A percentile compares a stretch with the other conserved stretches of the same genome.
phyloP scores from a whole-genome alignment of 1,140 invertebrate species.

The Magallana gigas region DNA sequence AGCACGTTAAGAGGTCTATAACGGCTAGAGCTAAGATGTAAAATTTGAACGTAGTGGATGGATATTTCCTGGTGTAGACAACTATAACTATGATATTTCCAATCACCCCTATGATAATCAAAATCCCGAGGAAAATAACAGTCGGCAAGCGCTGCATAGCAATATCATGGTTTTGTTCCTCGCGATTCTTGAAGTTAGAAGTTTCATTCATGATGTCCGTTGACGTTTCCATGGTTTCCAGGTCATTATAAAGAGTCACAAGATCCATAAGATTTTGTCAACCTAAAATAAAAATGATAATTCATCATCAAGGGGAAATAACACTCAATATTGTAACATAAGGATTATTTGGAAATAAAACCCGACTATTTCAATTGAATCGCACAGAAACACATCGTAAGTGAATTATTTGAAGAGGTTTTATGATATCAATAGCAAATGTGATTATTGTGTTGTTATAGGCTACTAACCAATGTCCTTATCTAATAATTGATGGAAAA shows the following conservation, averaged over 20 bases:
- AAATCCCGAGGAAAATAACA: constrained; percentile 36
- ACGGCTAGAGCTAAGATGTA: constrained; percentile 44
- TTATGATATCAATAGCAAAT: no score
- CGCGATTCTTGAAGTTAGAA: background rate
- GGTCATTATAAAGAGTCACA: background rate
- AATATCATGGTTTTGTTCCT: constrained; percentile 17
- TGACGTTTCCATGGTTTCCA: background rate
- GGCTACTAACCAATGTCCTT: no score
- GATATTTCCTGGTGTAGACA: constrained; percentile 33
- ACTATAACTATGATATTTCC: constrained; percentile 46
- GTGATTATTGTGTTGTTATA: no score
- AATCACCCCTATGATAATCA: constrained; percentile 41
- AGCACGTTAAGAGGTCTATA: constrained; percentile 42
- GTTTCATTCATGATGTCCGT: constrained; percentile 6
- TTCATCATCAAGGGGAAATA: no score
- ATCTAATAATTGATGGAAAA: no score
- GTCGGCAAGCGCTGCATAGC: constrained; percentile 44
- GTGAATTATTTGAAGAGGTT: no score
- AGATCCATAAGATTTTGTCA: background rate
- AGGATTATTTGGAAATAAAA: no score
- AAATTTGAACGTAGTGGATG: background rate
- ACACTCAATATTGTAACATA: no score
- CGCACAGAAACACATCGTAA: no score
- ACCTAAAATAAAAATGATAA: background rate
- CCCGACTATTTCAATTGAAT: no score